Percentiles rank a stretch among this genome's conserved stretches.
Conservation (phyloP, 2,888 invertebrate genomes). For the Drosophila anceps region DNA sequence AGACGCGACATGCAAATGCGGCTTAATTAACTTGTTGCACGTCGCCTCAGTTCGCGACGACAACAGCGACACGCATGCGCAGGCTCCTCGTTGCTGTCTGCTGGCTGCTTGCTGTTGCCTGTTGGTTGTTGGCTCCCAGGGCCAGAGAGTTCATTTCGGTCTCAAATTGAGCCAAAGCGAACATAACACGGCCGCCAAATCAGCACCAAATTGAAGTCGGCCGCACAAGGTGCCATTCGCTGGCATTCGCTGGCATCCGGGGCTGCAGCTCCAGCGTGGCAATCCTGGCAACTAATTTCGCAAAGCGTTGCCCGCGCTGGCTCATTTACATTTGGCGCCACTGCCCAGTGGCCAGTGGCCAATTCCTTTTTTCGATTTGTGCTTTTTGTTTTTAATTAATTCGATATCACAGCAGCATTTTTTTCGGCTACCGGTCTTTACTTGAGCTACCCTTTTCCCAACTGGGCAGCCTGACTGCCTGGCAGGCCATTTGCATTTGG, state of each 20-base stretch:
- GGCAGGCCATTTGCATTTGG: conserved; percentile 66
- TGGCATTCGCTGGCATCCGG: conserved; percentile 9
- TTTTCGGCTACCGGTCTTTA: conserved; percentile 77
- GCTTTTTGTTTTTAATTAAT: conserved; percentile 70
- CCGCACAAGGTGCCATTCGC: conserved; percentile 74
- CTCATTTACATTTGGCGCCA: conserved; percentile 81
- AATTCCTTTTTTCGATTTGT: conserved; percentile 23
- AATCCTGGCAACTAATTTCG: conserved; percentile 62
- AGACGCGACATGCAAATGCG: conserved; percentile 82
- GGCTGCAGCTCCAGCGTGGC: conserved; percentile 14
- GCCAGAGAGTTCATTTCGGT: conserved; percentile 36
- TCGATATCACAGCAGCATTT: conserved; percentile 78
- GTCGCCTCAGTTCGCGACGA: conserved; percentile 65
- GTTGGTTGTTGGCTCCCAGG: conserved; percentile 18
- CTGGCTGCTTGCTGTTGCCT: conserved; percentile 1
- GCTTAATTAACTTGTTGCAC: conserved; percentile 85
- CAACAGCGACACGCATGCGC: conserved; percentile 74
- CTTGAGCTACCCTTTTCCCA: conserved; percentile 48
- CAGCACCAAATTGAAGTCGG: conserved; percentile 78
- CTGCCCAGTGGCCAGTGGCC: conserved; percentile 9
- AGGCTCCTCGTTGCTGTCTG: conserved; percentile 34
- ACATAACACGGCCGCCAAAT: conserved; percentile 75
- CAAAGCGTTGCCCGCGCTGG: conserved; percentile 53
- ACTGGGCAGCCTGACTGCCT: not conserved
- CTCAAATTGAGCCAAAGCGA: conserved; percentile 59